Base-by-base conservation (phyloP, 2,888 invertebrate species). In the Eristalis tenax region DNA sequence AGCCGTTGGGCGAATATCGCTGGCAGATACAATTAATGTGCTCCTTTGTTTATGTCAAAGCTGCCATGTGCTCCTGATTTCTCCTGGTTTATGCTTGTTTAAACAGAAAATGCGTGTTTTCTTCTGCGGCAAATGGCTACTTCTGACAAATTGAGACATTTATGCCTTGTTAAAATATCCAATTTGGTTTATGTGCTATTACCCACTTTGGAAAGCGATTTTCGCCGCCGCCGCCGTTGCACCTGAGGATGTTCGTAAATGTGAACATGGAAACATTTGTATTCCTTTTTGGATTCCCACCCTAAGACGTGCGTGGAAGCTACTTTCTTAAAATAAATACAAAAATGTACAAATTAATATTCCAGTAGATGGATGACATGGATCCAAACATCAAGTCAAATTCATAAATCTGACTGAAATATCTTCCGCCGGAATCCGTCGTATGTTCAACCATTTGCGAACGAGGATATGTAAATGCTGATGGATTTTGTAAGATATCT, bases 11-110 rank as follows among this genome's bases (percentile, higher is more conserved):
- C 28, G 57, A 22, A 15, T n/a, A 59, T 23, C 8, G 59, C 35
- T 69, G 57, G 40, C n/a, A 26, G 23, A 15, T 38, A 38, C 59
- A 59, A 70, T 70, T 70, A 59, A 70, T 59, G 23, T 8, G 57
- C 10, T 23, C n/a, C 38, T 26, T 70, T 68, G 15, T 68, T 28
- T 23, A 50, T 23, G 26, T 43, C 43, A 50, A 26, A 38, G 35
- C 32, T 38, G 57, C 26, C 70, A 35, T 59, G 70, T 70, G 59
- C 38, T 59, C 13, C 35, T 13, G 23, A 59, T 57, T 35, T 38
- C 59, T 70, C 11, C 38, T 59, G 57, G 11, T 59, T 50, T 50
- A 50, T 18, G 50, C 18, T 18, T 18, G 18, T 50, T 50, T 50
- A 50, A 50, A 50, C 50, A 18, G 18, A 18, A 18, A 18, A 43